Base-by-base conservation (phyloP, 1,140 invertebrate species). In the Magallana gigas region DNA sequence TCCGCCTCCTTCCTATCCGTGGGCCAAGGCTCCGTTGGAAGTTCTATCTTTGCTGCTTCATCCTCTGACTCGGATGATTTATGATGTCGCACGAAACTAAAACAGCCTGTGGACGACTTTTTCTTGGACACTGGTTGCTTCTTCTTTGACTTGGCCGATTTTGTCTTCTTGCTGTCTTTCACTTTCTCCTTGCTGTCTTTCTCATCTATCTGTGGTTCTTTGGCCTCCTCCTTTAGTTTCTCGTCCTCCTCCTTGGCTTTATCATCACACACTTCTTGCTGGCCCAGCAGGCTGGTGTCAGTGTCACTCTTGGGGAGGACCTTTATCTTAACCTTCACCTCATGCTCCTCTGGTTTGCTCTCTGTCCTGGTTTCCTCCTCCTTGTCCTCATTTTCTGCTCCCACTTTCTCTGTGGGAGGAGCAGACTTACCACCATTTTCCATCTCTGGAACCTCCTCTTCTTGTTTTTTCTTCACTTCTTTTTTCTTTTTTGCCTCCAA, bases 401-500 rank as follows among this genome's bases (percentile, higher is more conserved):
- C 18, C 18, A 18, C 23, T 71, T 71, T 23, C 64, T 71, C 8
- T 18, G 9, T 23, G 7, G 64, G 18, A 71, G 64, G 64, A 29
- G 29, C 64, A 71, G 57, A n/a, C 29, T 82, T 18, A 11, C 29
- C 57, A 56, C 82, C 57, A 23, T n/a, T 85, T 59, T 85, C 18
- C 23, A 3, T 60, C 57, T 85, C 29, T 36, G 18, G 57, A 57
- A 11, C 82, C 57, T 57, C 59, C 29, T 48, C 36, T 48, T 48
- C 36, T 48, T 58, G 80, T 57, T 82, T 56, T 82, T 82, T 12
- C 18, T 56, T 48, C 80, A 82, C 57, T 58, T 57, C 14, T 48
- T 59, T 56, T 23, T 80, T 86, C 62, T 60, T 81, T 60, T 58
- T 87, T 86, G 64, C 82, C 48, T 83, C 85, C 85, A 76, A 36